Conservation (phyloP, 2,888 invertebrate genomes). For the Tetranychus truncatus region DNA sequence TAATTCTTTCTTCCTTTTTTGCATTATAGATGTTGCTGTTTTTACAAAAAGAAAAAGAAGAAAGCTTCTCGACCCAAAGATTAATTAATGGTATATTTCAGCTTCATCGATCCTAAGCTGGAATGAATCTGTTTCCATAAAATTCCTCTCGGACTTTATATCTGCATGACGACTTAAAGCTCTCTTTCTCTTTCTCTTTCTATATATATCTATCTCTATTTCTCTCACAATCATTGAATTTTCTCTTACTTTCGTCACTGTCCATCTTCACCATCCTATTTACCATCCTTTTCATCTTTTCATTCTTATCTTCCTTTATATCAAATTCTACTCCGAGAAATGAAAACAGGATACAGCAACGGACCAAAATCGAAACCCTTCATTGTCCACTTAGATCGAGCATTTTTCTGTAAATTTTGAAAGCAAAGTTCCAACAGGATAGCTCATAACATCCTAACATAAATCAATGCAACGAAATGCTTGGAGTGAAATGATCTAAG, state of each 20-base stretch:
- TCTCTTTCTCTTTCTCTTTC: conserved; percentile 12
- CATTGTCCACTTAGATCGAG: conserved; percentile 1
- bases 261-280: neutral
- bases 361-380: neutral
- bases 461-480: neutral
- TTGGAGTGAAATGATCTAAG: neutral
- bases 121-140: neutral
- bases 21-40: conserved; percentile 80
- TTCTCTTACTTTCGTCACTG: neutral
- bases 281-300: neutral
- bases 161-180: neutral
- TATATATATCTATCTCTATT: neutral
- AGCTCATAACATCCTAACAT: neutral
- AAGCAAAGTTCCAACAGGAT: neutral
- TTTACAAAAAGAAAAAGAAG: conserved; percentile 98
- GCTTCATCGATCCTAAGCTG: neutral
- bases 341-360: neutral
- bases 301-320: conserved; percentile 5
- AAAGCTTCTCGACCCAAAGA: conserved; percentile 34
- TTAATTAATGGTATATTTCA: neutral
- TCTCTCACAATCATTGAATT: neutral
- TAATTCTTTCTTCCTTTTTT: neutral
- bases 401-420: neutral
- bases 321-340: neutral
- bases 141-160: neutral